Base-by-base conservation (phyloP, 1,140 invertebrate genomes). In the Geopemphigus sp. region DNA sequence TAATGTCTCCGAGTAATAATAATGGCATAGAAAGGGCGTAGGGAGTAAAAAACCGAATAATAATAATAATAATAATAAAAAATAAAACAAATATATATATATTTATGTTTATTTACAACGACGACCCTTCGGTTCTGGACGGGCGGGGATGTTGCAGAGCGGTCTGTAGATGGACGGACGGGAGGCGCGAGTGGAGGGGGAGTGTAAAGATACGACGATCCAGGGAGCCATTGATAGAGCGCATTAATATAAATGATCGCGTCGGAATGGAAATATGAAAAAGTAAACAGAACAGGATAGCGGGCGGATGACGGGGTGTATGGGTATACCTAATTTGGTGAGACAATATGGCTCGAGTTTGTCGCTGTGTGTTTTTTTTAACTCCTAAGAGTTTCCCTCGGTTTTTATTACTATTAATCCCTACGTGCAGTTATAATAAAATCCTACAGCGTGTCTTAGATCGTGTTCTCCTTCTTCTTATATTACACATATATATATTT, bases 241-340 rank as follows among this genome's bases (percentile, higher is more conserved):
- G 83, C 83, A 84, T 84, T 84, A 84, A 84, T 84, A 84, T 83
- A 84, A 83, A 84, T 84, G 83, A 82, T 82, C 82, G 81, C 80
- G 80, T 63, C 80, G 83, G 82, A 83, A 84, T 84, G 82, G 83
- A 84, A 83, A 83, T 84, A 84, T 84, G 83, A 84, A 84, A 84
- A 84, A 84, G 83, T 84, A 84, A 84, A 84, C 83, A 84, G 82
- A 80, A 83, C 19, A 59, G 81, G 82, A 45, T 29, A 78, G 80
- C 80, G 72, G 19, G 15, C 11, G 17, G 26, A 26, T n/a, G n/a
- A n/a, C n/a, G 61, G 19, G 61, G 26, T 24, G 74, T 45, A 53
- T 61, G 68, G 68, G 61, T 68, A 68, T 81, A 81, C 70, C 81
- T 81, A 82, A 78, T 78, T 78, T 78, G 74, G 74, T 78, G 74